Evolutionary conservation across 1,140 invertebrate species (phyloP).

Genomic region (Limonius californicus): DNA sequence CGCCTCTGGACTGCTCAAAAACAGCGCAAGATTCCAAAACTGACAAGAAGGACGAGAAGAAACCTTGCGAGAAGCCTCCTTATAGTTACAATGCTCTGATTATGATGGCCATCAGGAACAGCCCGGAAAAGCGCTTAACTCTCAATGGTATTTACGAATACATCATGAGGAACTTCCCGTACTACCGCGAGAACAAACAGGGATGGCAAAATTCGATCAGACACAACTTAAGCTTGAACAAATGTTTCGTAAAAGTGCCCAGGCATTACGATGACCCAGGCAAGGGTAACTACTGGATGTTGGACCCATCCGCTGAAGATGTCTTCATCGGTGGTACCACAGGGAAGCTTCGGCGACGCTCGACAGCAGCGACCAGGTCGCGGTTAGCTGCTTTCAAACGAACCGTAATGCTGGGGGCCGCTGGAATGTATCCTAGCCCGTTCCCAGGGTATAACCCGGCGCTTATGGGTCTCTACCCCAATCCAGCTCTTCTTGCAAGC

Average conservation of each 20-base stretch:
- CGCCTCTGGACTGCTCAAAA: conserved; percentile 64
- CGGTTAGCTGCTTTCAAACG: conserved; percentile 85
- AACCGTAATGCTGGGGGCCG: conserved; percentile 52
- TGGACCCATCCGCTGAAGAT: conserved; percentile 91
- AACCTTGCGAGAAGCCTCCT: conserved; percentile 81
- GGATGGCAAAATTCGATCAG: conserved; percentile 99
- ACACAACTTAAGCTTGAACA: conserved; percentile 95
- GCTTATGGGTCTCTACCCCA: conserved; percentile 50
- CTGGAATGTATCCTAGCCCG: conserved; percentile 50
- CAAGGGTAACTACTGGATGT: conserved; percentile 96
- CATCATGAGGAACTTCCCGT: conserved; percentile 98
- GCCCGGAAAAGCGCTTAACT: conserved; percentile 90
- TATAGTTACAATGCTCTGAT: conserved; percentile 99
- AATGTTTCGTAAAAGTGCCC: conserved; percentile 97
- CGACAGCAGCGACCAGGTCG: conserved; percentile 80
- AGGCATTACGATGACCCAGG: conserved; percentile 91
- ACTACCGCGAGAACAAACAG: conserved; percentile 96
- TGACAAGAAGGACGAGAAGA: conserved; percentile 51
- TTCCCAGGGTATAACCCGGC: conserved; percentile 47
- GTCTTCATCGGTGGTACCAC: conserved; percentile 97
- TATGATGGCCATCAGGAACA: conserved; percentile 98
- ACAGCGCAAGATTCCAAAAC: conserved; percentile 41
- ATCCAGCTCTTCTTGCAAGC: conserved; percentile 47
- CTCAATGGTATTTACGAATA: conserved; percentile 99
- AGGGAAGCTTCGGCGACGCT: conserved; percentile 85